Conservation (phyloP, 2,113 vertebrate species). For the Podilymbus podiceps region DNA sequence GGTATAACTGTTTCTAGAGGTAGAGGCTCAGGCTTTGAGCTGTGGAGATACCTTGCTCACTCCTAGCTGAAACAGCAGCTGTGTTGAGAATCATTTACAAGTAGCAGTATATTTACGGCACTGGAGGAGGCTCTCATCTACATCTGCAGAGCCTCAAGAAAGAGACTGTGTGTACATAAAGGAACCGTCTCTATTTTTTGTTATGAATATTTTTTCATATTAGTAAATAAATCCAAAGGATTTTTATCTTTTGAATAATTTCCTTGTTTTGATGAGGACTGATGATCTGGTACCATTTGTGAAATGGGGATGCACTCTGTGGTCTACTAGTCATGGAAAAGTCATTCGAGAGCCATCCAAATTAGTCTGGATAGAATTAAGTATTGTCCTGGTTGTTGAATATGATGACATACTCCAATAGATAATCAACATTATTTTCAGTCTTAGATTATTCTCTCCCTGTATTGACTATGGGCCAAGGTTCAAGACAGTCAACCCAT, state of each 20-base stretch:
- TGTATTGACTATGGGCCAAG: neutral
- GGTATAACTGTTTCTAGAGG: neutral
- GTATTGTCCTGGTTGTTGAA: neutral
- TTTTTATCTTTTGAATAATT: neutral
- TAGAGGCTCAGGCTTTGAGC: neutral
- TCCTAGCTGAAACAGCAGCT: neutral
- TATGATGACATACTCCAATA: neutral
- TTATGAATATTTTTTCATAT: neutral
- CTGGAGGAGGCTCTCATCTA: neutral
- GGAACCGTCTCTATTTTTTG: neutral
- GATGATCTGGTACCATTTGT: neutral
- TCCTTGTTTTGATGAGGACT: neutral
- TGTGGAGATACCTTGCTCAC: neutral
- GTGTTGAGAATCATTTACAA: neutral
- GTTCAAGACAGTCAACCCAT: neutral
- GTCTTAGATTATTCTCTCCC: neutral
- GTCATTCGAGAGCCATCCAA: neutral
- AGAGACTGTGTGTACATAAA: accelerated
- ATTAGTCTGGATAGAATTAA: neutral
- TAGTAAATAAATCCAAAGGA: neutral
- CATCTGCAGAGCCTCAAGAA: neutral
- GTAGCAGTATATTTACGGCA: neutral
- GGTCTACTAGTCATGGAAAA: neutral
- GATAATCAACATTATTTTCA: neutral
- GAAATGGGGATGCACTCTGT: neutral